Evolutionary conservation across 2,113 vertebrate species (phyloP), one percentile per base, ranked within the genome.

Genomic region (Percopsis transmontana): DNA sequence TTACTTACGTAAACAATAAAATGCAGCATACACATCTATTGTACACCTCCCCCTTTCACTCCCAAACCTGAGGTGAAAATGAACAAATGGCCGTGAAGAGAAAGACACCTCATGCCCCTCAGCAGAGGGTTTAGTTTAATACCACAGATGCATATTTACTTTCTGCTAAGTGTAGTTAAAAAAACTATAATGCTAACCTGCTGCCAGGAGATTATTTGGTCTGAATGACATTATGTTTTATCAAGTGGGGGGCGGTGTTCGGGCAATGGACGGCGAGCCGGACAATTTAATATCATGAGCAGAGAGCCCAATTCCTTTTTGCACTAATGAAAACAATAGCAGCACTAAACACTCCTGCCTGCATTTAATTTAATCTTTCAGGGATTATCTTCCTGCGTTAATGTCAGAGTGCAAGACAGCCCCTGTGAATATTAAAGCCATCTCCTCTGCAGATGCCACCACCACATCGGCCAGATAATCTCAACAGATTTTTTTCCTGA

Each of bases 331-430:
- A 90, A 92, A 91, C 86, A 91, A 91, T 89, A 91, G 86, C 81
- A 75, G 87, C 85, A 51, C 85, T 86, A 89, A 91, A 89, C 88
- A 89, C 82, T 73, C 66, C 76, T 77, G 82, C 84, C 86, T 85
- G 90, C 86, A 89, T 91, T 90, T 89, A 82, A 90, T 91, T 91
- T 92, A 88, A 92, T 91, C 88, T 88, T 68, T 60, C 72, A 68
- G 77, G 89, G 91, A 93, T 93, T 93, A 91, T 79, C 76, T 72
- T 85, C 79, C 70, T 40, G 61, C 27, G 84, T 76, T 89, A 86
- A 91, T 90, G 87, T 89, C 84, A 64, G 62, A 73, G 76, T 62
- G 71, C 72, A 85, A 76, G 74, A 87, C 70, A 72, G 62, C 77
- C 38, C 77, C 5, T 15, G 60, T 82, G 87, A 90, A 90, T 88